Evolutionary conservation across 2,888 invertebrate species (phyloP), one percentile per base, ranked within the genome.

Genomic region (Chymomyza amoena): DNA sequence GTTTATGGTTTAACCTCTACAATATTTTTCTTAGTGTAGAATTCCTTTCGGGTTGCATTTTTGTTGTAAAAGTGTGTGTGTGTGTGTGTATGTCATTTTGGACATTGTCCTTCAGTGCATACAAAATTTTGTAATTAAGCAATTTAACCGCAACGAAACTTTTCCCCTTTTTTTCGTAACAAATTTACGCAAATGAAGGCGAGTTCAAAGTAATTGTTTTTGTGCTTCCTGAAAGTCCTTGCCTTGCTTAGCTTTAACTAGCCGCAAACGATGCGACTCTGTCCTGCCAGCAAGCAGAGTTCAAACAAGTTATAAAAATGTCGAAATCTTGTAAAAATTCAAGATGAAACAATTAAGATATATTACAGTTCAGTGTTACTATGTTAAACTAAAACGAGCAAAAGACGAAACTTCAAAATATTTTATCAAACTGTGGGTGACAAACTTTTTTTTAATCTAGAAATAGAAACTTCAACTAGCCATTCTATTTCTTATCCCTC

Each of bases 111-210:
- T 25, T 20, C 71, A 73, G 69, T 70, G 72, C 73, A 73, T 76
- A 80, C 83, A 84, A 84, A 88, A 87, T 89, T 89, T 89, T 88
- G 87, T 89, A 90, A 89, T 89, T 89, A 90, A 89, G 88, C 90
- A 88, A 84, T 89, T 89, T 85, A 86, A 88, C 87, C 87, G 83
- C 88, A 86, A 77, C 63, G 15, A 66, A 61, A 66, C 36, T 36
- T 51, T 60, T 51, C 32, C 45, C 28, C 59, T 51, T 65, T 64
- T 64, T 39, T 51, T 60, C 4, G 39, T 4, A 65, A 73, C 63
- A 73, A 81, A 86, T 83, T 79, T 72, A 82, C 70, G 80, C 80
- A 83, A 87, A 83, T 84, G 84, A 84, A 87, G 80, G 82, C 82
- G 69, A 13, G 13, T 45, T 45, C 2, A 45, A 51, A 73, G 63